phyloP scores from a whole-genome alignment of 2,797 vertebrate genomes.

The Cheracebus regulus region DNA sequence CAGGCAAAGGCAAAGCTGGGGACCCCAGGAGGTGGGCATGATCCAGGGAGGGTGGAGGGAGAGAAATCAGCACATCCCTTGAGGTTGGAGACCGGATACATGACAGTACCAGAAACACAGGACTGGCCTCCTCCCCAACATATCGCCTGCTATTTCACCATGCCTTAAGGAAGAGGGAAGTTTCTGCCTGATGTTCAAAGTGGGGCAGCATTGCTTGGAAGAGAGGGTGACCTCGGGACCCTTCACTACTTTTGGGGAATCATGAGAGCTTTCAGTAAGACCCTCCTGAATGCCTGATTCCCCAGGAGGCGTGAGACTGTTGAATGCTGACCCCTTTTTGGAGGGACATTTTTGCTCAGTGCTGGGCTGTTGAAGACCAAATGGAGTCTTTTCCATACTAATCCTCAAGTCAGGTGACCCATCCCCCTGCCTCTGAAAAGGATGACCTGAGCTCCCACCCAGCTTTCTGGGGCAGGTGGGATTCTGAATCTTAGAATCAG shows the following conservation, averaged over 20 bases:
- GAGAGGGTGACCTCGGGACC: background rate
- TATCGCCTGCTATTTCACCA: background rate
- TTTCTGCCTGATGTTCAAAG: slow-evolving; percentile 3
- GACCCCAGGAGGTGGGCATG: slow-evolving; percentile 63
- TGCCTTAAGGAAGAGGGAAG: background rate
- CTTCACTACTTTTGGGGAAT: slow-evolving; percentile 28
- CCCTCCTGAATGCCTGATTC: background rate
- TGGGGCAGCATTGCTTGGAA: background rate
- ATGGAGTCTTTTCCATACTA: background rate
- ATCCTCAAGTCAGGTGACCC: background rate
- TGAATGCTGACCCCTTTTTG: background rate
- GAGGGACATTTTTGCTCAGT: slow-evolving; percentile 31
- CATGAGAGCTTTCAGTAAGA: background rate
- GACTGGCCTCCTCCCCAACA: background rate
- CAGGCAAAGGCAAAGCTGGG: slow-evolving; percentile 27
- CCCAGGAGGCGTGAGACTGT: background rate
- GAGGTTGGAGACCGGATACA: background rate
- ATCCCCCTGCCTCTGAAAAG: background rate
- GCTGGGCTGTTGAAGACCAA: slow-evolving; percentile 23
- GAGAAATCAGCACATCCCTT: background rate
- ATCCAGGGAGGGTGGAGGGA: background rate
- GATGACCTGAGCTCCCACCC: background rate
- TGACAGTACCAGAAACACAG: background rate
- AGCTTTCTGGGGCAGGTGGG: background rate
- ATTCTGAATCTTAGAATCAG: background rate